phyloP scores from a whole-genome alignment of 2,888 invertebrate species.

The Hydriomena furcata region DNA sequence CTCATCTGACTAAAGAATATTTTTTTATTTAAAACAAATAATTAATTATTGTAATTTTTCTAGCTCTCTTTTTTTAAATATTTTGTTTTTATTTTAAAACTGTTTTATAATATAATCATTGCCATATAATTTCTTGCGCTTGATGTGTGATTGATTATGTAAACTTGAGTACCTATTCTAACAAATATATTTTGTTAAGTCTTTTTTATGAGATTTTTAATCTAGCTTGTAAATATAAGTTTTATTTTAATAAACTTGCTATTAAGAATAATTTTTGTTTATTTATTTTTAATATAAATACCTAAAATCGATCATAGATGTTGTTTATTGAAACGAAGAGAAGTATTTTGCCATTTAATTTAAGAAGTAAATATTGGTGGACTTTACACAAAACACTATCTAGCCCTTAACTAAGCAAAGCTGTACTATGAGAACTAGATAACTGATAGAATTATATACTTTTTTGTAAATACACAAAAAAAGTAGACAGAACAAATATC shows the following conservation, averaged over 20 bases:
- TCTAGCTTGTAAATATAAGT: constrained; percentile 61
- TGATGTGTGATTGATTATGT: constrained; percentile 45
- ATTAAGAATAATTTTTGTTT: constrained; percentile 28
- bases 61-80: not conserved
- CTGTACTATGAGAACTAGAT: too few relatives aligned
- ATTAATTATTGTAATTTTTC: not conserved
- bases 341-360: too few relatives aligned
- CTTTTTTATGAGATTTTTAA: constrained; percentile 48
- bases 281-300: not conserved
- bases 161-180: constrained; percentile 34
- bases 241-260: constrained; percentile 60
- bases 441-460: too few relatives aligned
- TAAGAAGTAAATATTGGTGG: too few relatives aligned
- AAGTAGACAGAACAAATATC: too few relatives aligned
- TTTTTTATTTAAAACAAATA: not conserved
- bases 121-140: constrained; percentile 33
- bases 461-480: too few relatives aligned
- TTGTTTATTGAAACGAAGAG: too few relatives aligned
- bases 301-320: too few relatives aligned
- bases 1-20: not conserved
- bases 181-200: constrained; percentile 54
- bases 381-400: too few relatives aligned
- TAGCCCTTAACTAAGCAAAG: too few relatives aligned
- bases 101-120: constrained; percentile 8
- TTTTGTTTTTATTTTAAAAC: not conserved